Base-by-base conservation (phyloP, 2,797 vertebrate species). In the Protosalanx chinensis region DNA sequence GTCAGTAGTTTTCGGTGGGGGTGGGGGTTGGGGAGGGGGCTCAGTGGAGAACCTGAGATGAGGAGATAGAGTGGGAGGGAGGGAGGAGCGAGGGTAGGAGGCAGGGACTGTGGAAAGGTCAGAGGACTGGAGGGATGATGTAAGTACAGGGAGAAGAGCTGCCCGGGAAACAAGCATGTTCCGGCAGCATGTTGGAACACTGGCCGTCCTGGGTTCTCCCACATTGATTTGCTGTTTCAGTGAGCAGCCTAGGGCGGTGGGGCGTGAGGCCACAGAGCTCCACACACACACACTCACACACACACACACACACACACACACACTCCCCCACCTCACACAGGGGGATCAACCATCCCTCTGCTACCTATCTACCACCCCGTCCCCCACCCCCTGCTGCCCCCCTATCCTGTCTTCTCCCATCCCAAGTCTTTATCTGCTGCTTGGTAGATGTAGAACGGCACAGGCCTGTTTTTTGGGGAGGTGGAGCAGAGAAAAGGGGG, bases 381-480 rank as follows among this genome's bases (percentile, higher is more conserved):
- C 64, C 76, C 51, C 35, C 70, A 15, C 74, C 30, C 12, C 59
- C 32, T 27, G 23, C 23, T 27, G 23, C 33, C 56, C 59, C 71
- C 16, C 73, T 29, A 13, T 20, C 27, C 20, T 51, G 10, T 12
- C 10, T 30, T 75, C 66, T 68, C 61, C 69, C 62, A 49, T 20
- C 30, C 35, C 30, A 30, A 8, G 62, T 57, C 61, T 65, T 53
- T 58, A 29, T 27, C 70, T 46, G 37, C 2, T 51, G 37, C 59
- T 53, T 72, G 1, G 37, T 74, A 76, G 72, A 82, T 72, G 84
- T 82, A 83, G 85, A 75, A 76, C 70, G 5, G 49, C 68, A 60
- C 59, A 68, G 74, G 79, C 82, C 80, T 76, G 70, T 66, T 74
- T 82, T 69, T 80, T 49, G 72, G 75, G 78, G 77, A 67, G 79